These are phyloP conservation scores for Campylorhamphus procurvoides DNA, from an alignment of 2,113 vertebrate species.

Conservation along the genomic window DNA sequence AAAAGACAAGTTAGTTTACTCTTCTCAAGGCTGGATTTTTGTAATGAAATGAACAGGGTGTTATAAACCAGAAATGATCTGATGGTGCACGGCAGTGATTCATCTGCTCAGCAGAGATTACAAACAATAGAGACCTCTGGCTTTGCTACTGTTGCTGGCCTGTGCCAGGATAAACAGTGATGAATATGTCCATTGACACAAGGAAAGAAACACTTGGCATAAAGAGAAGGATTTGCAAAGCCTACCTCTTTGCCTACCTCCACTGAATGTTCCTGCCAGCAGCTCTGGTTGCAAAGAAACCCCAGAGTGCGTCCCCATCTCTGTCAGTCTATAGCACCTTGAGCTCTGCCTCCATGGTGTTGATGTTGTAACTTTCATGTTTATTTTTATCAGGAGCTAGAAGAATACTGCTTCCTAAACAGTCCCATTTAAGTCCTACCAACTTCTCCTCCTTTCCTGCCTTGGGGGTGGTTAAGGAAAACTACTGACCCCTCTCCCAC, in stretches of 20 bases:
- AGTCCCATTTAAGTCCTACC: not conserved
- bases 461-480: not conserved
- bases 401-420: not conserved
- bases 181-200: not conserved
- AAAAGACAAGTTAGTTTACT: not conserved
- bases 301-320: not conserved
- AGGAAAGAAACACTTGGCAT: not conserved
- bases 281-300: not conserved
- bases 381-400: not conserved
- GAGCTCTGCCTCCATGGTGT: not conserved
- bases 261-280: not conserved
- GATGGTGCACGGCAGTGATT: not conserved
- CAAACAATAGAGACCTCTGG: constrained; percentile 43
- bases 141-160: not conserved
- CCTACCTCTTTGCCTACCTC: not conserved
- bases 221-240: not conserved
- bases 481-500: not conserved
- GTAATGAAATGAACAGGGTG: not conserved
- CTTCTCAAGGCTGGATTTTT: not conserved
- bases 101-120: constrained; percentile 16
- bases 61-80: constrained; percentile 27
- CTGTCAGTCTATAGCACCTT: not conserved
- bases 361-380: not conserved
- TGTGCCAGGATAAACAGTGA: not conserved
- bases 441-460: not conserved